Evolutionary conservation across 2,113 vertebrate species (phyloP).

Genomic region (Oryzias javanicus): DNA sequence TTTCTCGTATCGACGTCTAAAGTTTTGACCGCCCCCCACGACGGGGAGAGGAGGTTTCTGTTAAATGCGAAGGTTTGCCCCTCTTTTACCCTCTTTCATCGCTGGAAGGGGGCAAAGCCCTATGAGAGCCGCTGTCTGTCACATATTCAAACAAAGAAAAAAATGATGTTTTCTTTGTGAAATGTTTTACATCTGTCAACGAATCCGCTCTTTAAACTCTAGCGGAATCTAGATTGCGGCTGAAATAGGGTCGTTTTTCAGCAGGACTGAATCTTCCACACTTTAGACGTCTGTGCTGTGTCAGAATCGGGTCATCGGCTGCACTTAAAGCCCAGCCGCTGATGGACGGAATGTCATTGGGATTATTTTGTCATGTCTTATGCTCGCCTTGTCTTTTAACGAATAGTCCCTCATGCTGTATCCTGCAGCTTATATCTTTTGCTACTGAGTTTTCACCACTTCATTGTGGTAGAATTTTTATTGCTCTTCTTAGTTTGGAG

Average conservation of each 20-base stretch:
- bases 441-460: too few relatives aligned
- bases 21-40: conserved; percentile 47
- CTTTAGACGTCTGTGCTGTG: conserved; percentile 24
- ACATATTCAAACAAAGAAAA: conserved; percentile 31
- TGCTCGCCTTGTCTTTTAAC: too few relatives aligned
- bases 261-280: conserved; percentile 30
- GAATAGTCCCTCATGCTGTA: too few relatives aligned
- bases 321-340: conserved; percentile 45
- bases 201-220: conserved; percentile 66
- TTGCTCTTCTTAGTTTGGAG: too few relatives aligned
- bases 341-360: conserved; percentile 1
- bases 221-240: conserved; percentile 69
- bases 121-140: conserved; percentile 65
- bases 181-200: conserved; percentile 72
- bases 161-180: conserved; percentile 74
- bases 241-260: conserved; percentile 46
- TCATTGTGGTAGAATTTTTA: too few relatives aligned
- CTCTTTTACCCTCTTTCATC: conserved; percentile 54
- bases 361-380: too few relatives aligned
- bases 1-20: too few relatives aligned
- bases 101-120: conserved; percentile 55
- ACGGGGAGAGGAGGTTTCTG: conserved; percentile 56
- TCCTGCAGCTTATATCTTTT: too few relatives aligned
- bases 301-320: conserved; percentile 18
- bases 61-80: conserved; percentile 65